Base-by-base conservation (phyloP, 2,113 vertebrate genomes). In the Brienomyrus longianalis region DNA sequence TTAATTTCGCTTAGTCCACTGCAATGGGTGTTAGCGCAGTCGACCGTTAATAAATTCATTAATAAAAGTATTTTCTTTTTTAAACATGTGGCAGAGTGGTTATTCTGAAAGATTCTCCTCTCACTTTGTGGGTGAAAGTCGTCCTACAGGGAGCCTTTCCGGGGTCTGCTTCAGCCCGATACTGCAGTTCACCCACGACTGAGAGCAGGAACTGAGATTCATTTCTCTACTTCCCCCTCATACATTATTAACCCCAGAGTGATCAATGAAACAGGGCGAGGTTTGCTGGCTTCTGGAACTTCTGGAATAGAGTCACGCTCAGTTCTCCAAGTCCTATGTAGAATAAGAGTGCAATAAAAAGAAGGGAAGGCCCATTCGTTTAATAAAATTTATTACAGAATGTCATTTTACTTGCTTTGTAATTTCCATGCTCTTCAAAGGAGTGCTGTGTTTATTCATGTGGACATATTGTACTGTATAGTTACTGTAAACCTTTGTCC, bases 1-100 rank as follows among this genome's bases (percentile, higher is more conserved):
- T 92, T 92, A 92, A 52, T 92, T 89, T 91, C 91, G 83, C 91
- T 92, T 5, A 83, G 92, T 90, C 91, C 94, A 90, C 91, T 90
- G 54, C 13, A 86, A 3, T 51, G 31, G 45, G 45, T 86, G 48
- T 86, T 80, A 80, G 74, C 74, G 17, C 1, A 5, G 35, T 19
- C 35, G n/a, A 19, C 7, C 35, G 17, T 80, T 50, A 51, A 86
- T 70, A 50, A 50, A 51, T 50, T 27, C 10, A 51, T 48, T 80
- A 80, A 80, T 80, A 39, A 86, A 86, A n/a, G 35, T 43, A 80
- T 80, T 43, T 80, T 17, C 74, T 80, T 80, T 70, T 80, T 39
- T 80, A 80, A 35, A 39, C 15, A 1, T 8, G 43, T 39, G 35
- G 35, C 35, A 43, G 74, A 35, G 35, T 43, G 35, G 74, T 35